A percentile compares a stretch with the other conserved stretches of the same genome.
These are phyloP conservation scores for Cheilosia vernalis DNA, from an alignment of 2,888 invertebrate genomes.

Conservation along the genomic window DNA sequence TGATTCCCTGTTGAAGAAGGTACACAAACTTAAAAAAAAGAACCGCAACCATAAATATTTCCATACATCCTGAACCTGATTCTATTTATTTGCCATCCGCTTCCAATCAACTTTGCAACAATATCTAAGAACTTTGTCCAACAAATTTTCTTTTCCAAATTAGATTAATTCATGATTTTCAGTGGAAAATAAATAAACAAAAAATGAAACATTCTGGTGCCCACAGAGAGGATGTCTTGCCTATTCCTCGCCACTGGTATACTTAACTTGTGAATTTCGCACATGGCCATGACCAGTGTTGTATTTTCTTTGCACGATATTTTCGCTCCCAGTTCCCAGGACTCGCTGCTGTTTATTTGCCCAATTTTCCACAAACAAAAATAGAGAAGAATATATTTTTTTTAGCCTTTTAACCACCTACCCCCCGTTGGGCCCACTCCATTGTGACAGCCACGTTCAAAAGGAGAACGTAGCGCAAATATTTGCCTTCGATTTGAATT, in stretches of 20 bases:
- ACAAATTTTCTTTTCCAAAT: constrained; percentile 50
- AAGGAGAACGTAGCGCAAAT: constrained; percentile 71
- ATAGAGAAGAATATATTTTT: constrained; percentile 10
- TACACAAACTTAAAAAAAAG: constrained; percentile 35
- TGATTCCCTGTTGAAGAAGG: constrained; percentile 28
- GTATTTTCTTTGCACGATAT: constrained; percentile 26
- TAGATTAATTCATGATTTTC: constrained; percentile 68
- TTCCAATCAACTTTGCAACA: constrained; percentile 49
- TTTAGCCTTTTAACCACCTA: constrained; percentile 55
- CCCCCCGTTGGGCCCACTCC: background rate
- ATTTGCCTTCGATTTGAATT: constrained; percentile 75
- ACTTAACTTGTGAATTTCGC: constrained; percentile 59
- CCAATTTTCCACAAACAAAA: constrained; percentile 42
- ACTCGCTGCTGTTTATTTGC: constrained; percentile 60
- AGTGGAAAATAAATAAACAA: background rate
- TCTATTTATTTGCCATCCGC: constrained; percentile 52
- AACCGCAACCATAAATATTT: constrained; percentile 51
- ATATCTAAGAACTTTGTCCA: constrained; percentile 47
- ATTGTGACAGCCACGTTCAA: constrained; percentile 26
- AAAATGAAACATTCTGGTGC: constrained; percentile 33
- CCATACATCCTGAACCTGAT: constrained; percentile 53
- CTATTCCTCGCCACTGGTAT: background rate
- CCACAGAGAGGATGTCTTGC: background rate
- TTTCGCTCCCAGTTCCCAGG: constrained; percentile 20
- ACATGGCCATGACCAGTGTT: constrained; percentile 58